phyloP scores from a whole-genome alignment of 1,140 invertebrate genomes.

The Monochamus saltuarius region DNA sequence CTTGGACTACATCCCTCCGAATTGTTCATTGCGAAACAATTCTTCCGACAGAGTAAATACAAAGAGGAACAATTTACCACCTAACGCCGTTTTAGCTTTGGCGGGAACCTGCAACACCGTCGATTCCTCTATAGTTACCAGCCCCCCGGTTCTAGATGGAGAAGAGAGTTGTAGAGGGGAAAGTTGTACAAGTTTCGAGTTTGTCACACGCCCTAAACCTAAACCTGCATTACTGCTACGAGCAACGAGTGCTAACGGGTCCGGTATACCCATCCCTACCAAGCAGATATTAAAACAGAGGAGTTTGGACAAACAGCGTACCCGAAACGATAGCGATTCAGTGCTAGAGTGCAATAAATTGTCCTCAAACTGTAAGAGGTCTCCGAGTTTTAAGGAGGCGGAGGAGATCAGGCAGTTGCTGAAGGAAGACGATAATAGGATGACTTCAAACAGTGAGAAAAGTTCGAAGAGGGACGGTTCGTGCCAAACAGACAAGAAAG shows the following conservation, averaged over 20 bases:
- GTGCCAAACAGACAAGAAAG: slow-evolving; percentile 65
- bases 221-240: slow-evolving; percentile 39
- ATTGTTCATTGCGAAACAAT: slow-evolving; percentile 48
- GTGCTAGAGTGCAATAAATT: slow-evolving; percentile 49
- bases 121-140: slow-evolving; percentile 51
- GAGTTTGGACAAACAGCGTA: slow-evolving; percentile 41
- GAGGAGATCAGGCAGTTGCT: slow-evolving; percentile 47
- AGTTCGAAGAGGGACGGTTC: slow-evolving; percentile 61
- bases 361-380: slow-evolving; percentile 46
- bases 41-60: slow-evolving; percentile 37
- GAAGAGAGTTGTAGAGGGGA: slow-evolving; percentile 57
- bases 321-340: slow-evolving; percentile 47
- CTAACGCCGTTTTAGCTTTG: slow-evolving; percentile 51
- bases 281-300: slow-evolving; percentile 39
- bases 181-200: slow-evolving; percentile 66
- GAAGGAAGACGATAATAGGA: slow-evolving; percentile 55
- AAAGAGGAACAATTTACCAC: slow-evolving; percentile 52
- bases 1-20: slow-evolving; percentile 54
- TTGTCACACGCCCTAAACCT: slow-evolving; percentile 50
- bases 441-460: slow-evolving; percentile 55
- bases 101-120: slow-evolving; percentile 48
- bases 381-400: slow-evolving; percentile 50
- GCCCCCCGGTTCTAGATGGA: slow-evolving; percentile 48
- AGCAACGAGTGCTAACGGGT: slow-evolving; percentile 42
- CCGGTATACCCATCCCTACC: slow-evolving; percentile 10